phyloP scores from a whole-genome alignment of 2,113 vertebrate species.

The Hyla sarda region DNA sequence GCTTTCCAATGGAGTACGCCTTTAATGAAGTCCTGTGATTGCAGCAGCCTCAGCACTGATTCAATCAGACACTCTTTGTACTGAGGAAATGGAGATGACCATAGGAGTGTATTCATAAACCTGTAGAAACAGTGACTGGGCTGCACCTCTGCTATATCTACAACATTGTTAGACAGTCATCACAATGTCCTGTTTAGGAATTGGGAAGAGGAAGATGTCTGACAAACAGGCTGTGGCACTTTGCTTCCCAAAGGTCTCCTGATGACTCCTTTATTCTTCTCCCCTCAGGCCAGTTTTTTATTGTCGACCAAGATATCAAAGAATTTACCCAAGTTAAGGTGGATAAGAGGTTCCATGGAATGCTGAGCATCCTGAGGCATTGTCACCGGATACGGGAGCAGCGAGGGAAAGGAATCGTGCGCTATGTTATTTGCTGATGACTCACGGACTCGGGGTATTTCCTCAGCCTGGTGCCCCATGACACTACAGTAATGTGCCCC shows the following conservation, averaged over 20 bases:
- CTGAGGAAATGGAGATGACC: too few relatives aligned
- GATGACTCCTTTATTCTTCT: not conserved
- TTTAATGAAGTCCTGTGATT: too few relatives aligned
- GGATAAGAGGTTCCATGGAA: slow-evolving; percentile 84
- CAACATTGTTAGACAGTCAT: too few relatives aligned
- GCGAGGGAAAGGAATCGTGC: slow-evolving; percentile 74
- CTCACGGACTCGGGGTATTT: not conserved
- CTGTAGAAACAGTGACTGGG: too few relatives aligned
- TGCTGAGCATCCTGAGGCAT: slow-evolving; percentile 89
- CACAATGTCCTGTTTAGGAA: too few relatives aligned
- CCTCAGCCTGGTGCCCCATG: not conserved
- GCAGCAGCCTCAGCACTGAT: too few relatives aligned
- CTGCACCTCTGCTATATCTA: not conserved
- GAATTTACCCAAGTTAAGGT: slow-evolving; percentile 81
- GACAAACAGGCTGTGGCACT: too few relatives aligned
- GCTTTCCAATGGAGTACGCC: too few relatives aligned
- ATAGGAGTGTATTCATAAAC: too few relatives aligned
- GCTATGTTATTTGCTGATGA: slow-evolving; percentile 78
- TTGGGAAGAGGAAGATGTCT: too few relatives aligned
- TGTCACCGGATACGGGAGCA: slow-evolving; percentile 84
- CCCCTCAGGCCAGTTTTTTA: slow-evolving; percentile 75
- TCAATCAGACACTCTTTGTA: too few relatives aligned
- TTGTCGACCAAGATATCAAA: slow-evolving; percentile 89
- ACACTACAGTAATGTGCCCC: not conserved
- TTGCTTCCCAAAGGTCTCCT: not conserved